These are phyloP conservation scores for Fabriciana adippe DNA, from an alignment of 2,888 invertebrate species.

Conservation along the genomic window DNA sequence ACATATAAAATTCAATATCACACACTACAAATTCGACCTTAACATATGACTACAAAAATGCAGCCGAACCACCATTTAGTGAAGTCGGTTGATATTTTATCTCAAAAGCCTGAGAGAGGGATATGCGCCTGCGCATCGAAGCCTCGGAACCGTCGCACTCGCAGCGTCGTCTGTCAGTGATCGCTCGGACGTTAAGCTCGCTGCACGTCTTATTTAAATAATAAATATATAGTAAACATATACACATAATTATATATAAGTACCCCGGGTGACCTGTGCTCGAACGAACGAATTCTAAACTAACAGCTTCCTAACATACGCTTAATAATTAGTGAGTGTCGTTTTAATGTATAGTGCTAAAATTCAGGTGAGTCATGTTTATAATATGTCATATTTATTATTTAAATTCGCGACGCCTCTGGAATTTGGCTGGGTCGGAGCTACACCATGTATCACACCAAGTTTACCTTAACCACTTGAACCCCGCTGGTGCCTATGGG, in stretches of 20 bases:
- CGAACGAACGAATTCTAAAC: conserved; percentile 58
- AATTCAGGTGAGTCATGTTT: conserved; percentile 60
- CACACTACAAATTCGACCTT: not conserved
- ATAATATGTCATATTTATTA: conserved; percentile 31
- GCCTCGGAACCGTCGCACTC: conserved; percentile 31
- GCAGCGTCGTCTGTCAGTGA: conserved; percentile 56
- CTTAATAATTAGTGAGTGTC: not conserved
- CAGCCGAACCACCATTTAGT: conserved; percentile 29
- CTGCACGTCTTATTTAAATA: conserved; percentile 54
- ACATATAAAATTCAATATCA: not conserved
- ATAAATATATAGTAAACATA: conserved; percentile 50
- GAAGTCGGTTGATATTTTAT: conserved; percentile 44
- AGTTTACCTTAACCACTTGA: no score
- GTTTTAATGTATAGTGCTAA: conserved; percentile 24
- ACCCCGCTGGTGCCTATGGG: no score
- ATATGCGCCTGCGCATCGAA: conserved; percentile 45
- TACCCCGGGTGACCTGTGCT: conserved; percentile 74
- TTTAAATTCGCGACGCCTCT: conserved; percentile 28
- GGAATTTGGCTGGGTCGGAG: conserved; percentile 25
- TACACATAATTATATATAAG: conserved; percentile 39
- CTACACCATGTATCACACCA: not conserved
- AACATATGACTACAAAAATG: not conserved
- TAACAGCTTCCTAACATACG: conserved; percentile 3
- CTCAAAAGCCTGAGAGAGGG: conserved; percentile 56
- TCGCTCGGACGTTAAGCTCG: conserved; percentile 69